Evolutionary conservation across 1,140 invertebrate species (phyloP).

Genomic region (Chionoecetes opilio): DNA sequence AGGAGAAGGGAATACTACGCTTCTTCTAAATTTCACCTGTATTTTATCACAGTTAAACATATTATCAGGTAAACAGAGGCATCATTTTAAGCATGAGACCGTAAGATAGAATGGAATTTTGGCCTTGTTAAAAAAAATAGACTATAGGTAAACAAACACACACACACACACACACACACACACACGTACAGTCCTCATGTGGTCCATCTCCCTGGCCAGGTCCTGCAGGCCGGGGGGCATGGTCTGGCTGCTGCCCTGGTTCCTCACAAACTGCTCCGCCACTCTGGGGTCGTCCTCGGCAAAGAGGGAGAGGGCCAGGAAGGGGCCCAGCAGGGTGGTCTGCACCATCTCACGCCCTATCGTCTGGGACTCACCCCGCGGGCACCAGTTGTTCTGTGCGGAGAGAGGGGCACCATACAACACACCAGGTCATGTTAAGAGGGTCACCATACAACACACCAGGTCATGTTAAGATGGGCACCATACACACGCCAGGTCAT

Average conservation of each 20-base stretch:
- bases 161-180: neutral
- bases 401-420: neutral
- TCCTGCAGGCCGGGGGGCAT: constrained; percentile 70
- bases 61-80: too few species aligned
- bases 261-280: constrained; percentile 87
- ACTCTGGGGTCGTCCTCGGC: constrained; percentile 95
- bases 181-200: constrained; percentile 63
- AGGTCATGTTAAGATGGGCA: neutral
- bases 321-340: constrained; percentile 94
- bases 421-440: neutral
- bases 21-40: too few species aligned
- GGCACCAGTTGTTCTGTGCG: constrained; percentile 89
- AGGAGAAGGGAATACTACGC: too few species aligned
- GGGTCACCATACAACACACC: neutral
- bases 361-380: constrained; percentile 87
- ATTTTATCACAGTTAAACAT: too few species aligned
- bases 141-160: neutral
- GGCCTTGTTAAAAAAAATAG: too few species aligned
- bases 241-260: constrained; percentile 66
- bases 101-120: too few species aligned
- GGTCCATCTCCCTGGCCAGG: constrained; percentile 73
- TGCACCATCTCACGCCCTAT: constrained; percentile 92
- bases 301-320: constrained; percentile 94
- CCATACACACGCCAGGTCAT: too few species aligned
- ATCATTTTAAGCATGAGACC: too few species aligned